Evolutionary conservation across 1,140 invertebrate genomes (phyloP).

Genomic region (Asbolus verrucosus): DNA sequence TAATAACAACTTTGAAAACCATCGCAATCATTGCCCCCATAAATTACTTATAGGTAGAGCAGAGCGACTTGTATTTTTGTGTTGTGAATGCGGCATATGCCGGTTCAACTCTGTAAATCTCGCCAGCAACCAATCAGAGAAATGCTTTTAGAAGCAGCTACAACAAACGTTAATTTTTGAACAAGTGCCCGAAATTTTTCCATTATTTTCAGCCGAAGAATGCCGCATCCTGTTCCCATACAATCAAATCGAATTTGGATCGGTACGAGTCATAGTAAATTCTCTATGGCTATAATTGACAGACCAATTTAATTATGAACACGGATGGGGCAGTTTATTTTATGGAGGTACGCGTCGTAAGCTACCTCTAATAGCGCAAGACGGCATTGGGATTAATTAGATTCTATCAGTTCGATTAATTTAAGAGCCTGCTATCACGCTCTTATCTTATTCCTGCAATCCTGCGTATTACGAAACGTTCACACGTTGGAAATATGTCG

Average conservation of each 20-base stretch:
- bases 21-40: not conserved
- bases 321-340: constrained; percentile 18
- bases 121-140: not conserved
- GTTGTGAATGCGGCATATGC: not conserved
- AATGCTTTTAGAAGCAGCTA: not conserved
- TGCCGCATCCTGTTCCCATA: not conserved
- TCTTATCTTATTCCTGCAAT: constrained; percentile 21
- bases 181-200: not conserved
- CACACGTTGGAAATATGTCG: constrained; percentile 19
- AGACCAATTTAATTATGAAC: constrained; percentile 18
- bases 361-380: constrained; percentile 4
- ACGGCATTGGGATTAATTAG: constrained; percentile 30
- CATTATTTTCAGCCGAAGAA: not conserved
- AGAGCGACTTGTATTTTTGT: too few relatives aligned
- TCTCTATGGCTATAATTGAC: not conserved
- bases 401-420: constrained; percentile 26
- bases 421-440: constrained; percentile 19
- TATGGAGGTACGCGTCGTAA: constrained; percentile 25
- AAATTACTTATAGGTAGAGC: not conserved
- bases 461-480: constrained; percentile 19
- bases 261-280: too few relatives aligned
- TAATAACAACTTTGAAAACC: not conserved
- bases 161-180: not conserved
- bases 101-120: not conserved
- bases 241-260: too few relatives aligned